These are phyloP conservation scores for Atractosteus spatula DNA, from an alignment of 2,113 vertebrate species.

Conservation along the genomic window DNA sequence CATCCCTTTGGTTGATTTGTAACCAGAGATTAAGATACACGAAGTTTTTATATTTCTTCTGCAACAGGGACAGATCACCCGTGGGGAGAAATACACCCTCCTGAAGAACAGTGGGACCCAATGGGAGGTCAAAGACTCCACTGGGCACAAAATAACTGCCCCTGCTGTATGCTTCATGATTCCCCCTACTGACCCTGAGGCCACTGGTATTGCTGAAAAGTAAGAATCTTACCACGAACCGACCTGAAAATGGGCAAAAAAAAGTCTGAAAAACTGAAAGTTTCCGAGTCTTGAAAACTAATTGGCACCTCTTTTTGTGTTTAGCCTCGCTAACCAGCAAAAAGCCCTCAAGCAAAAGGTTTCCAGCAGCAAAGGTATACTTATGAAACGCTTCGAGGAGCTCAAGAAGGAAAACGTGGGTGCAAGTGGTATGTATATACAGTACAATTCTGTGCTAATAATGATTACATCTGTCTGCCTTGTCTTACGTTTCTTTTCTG, in stretches of 20 bases:
- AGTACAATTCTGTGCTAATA: too few species aligned
- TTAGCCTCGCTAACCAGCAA: constrained; percentile 76
- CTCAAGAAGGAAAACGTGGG: constrained; percentile 72
- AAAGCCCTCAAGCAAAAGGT: constrained; percentile 74
- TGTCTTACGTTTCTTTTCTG: too few species aligned
- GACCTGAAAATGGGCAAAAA: too few species aligned
- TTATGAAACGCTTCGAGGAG: constrained; percentile 70
- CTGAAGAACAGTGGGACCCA: constrained; percentile 70
- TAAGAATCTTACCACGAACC: constrained; percentile 47
- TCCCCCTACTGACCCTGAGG: constrained; percentile 82
- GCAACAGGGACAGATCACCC: constrained; percentile 74
- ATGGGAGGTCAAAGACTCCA: constrained; percentile 83
- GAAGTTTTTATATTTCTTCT: not conserved
- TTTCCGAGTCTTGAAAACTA: too few species aligned
- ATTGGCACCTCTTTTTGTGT: not conserved
- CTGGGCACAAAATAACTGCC: constrained; percentile 65
- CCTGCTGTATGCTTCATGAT: constrained; percentile 89
- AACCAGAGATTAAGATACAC: too few species aligned
- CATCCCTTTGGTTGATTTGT: too few species aligned
- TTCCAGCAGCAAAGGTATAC: constrained; percentile 52
- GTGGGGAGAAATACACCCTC: constrained; percentile 83
- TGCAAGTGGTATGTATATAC: constrained; percentile 54
- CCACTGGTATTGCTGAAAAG: constrained; percentile 74
- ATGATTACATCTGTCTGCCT: too few species aligned
- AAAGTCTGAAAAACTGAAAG: too few species aligned